phyloP scores from a whole-genome alignment of 2,113 vertebrate species.

The Heterotis niloticus region DNA sequence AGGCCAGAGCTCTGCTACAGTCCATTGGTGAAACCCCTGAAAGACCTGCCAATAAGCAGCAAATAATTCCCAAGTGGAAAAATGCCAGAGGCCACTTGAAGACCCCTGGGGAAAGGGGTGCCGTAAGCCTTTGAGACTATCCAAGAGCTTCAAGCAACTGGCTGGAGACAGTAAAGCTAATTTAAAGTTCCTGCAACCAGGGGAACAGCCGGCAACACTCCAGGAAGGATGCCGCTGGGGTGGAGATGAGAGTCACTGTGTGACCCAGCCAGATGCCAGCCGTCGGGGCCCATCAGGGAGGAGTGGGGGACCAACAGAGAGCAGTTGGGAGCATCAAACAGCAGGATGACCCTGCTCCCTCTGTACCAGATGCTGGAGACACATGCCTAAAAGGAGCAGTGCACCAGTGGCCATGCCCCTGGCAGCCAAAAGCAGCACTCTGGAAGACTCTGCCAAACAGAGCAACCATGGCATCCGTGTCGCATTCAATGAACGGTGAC shows the following conservation, averaged over 20 bases:
- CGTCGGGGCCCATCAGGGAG: slow-evolving; percentile 18
- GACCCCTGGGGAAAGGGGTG: not conserved
- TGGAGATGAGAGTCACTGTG: slow-evolving; percentile 10
- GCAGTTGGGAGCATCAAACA: not conserved
- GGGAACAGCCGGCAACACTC: slow-evolving; percentile 21
- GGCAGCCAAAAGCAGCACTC: not conserved
- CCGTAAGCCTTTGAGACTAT: not conserved
- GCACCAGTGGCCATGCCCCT: slow-evolving; percentile 18
- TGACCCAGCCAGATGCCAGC: slow-evolving; percentile 24
- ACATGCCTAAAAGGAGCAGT: slow-evolving; percentile 1
- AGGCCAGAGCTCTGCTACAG: not conserved
- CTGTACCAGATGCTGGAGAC: slow-evolving; percentile 16
- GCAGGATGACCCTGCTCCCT: slow-evolving; percentile 11
- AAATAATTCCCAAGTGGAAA: not conserved
- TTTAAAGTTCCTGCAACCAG: slow-evolving; percentile 6
- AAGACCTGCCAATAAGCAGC: not conserved
- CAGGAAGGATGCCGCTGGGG: slow-evolving; percentile 11
- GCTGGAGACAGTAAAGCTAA: slow-evolving; percentile 6
- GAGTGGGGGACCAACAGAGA: slow-evolving; percentile 2
- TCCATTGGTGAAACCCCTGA: not conserved
- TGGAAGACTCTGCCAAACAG: not conserved
- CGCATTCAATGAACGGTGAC: slow-evolving; percentile 7
- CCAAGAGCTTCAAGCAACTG: not conserved
- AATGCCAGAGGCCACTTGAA: not conserved
- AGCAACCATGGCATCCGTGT: not conserved